A percentile compares a stretch with the other conserved stretches of the same genome.
Evolutionary conservation across 2,797 vertebrate species (phyloP).

Genomic region (Rhinophrynus dorsalis): DNA sequence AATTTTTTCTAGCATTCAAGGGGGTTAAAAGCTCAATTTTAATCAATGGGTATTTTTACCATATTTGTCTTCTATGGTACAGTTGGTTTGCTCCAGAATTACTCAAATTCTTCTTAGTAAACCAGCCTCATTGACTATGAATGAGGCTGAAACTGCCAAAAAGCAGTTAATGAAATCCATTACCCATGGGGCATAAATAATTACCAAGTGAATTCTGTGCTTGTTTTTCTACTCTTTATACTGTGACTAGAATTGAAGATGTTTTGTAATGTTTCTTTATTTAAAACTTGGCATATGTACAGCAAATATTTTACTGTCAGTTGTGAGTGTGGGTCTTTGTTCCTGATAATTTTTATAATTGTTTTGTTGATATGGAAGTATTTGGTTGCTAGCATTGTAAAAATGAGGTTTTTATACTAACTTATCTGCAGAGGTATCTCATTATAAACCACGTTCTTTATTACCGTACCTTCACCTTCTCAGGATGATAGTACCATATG

Average conservation of each 20-base stretch:
- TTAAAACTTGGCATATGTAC: background rate
- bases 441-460: constrained; percentile 8
- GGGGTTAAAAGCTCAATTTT: no score
- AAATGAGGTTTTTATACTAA: background rate
- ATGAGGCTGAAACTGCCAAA: constrained; percentile 17
- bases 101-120: no score
- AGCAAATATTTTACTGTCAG: background rate
- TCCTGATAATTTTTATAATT: no score
- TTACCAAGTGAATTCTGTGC: constrained; percentile 17
- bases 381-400: background rate
- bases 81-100: no score
- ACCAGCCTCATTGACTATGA: constrained; percentile 25
- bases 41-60: no score
- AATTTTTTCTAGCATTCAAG: no score
- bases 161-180: constrained; percentile 32
- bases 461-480: constrained; percentile 12
- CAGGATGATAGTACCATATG: constrained; percentile 24
- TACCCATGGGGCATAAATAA: constrained; percentile 35
- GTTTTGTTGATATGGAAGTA: no score
- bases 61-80: no score
- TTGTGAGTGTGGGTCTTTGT: no score
- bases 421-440: background rate
- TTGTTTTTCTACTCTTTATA: constrained; percentile 11
- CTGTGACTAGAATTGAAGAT: background rate
- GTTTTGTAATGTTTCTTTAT: background rate